phyloP scores from a whole-genome alignment of 2,888 invertebrate species.

The Drosophila silvestris region DNA sequence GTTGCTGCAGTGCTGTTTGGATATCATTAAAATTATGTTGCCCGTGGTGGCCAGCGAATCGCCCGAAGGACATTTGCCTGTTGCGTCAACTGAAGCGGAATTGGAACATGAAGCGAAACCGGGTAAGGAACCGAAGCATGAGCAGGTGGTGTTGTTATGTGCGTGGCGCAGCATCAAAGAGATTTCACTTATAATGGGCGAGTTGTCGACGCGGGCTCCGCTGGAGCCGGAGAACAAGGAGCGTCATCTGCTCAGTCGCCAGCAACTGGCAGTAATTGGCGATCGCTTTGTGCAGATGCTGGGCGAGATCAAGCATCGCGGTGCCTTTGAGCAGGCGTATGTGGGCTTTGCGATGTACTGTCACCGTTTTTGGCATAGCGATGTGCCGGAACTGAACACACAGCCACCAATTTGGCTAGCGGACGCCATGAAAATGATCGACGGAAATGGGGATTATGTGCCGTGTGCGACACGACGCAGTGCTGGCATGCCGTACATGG shows the following conservation, averaged over 20 bases:
- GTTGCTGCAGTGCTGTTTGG: constrained; percentile 88
- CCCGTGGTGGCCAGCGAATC: constrained; percentile 94
- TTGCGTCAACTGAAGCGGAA: neutral
- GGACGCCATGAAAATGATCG: constrained; percentile 83
- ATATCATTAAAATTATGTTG: constrained; percentile 88
- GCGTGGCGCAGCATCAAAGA: constrained; percentile 89
- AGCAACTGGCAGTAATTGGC: constrained; percentile 87
- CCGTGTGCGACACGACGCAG: constrained; percentile 91
- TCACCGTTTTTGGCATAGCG: constrained; percentile 87
- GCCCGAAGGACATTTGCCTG: constrained; percentile 92
- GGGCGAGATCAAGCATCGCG: constrained; percentile 94
- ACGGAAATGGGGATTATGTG: neutral
- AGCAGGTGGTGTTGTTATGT: constrained; percentile 95
- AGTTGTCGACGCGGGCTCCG: constrained; percentile 86
- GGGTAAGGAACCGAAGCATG: constrained; percentile 83
- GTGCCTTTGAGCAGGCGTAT: constrained; percentile 90
- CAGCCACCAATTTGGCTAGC: constrained; percentile 86
- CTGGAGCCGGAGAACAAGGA: neutral
- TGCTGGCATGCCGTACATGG: constrained; percentile 97
- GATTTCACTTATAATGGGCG: constrained; percentile 90
- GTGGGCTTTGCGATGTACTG: constrained; percentile 94
- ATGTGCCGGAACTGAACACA: constrained; percentile 85
- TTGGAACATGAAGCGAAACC: neutral
- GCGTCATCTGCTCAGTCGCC: neutral
- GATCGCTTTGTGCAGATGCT: constrained; percentile 89